Evolutionary conservation across 2,797 vertebrate genomes (phyloP).

Genomic region (Hemibagrus guttatus): DNA sequence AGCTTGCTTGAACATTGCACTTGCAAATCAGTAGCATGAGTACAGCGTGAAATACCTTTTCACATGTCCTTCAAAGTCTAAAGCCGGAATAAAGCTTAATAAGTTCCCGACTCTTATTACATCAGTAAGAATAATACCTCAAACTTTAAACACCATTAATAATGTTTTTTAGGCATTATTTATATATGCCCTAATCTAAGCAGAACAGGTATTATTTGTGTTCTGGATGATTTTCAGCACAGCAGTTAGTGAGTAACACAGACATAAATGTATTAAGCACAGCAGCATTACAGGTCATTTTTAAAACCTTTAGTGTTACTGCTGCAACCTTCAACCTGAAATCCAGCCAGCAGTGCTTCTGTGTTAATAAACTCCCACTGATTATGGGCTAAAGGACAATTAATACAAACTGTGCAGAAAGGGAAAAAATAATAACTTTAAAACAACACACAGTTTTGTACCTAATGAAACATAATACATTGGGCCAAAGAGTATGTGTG

Average conservation of each 20-base stretch:
- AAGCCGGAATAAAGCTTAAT: background rate
- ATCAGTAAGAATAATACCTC: background rate
- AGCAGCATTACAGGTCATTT: background rate
- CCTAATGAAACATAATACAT: background rate
- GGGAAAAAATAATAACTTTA: background rate
- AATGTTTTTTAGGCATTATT: background rate
- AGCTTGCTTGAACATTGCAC: slow-evolving; percentile 19
- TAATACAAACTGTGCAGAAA: background rate
- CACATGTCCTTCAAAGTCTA: background rate
- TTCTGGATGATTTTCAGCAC: background rate
- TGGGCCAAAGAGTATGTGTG: background rate
- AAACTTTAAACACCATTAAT: background rate
- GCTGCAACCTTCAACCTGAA: background rate
- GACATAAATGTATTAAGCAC: background rate
- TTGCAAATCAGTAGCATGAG: slow-evolving; percentile 15
- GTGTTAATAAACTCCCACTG: background rate
- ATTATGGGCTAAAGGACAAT: background rate
- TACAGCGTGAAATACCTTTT: background rate
- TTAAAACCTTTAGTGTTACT: background rate
- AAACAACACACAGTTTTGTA: background rate
- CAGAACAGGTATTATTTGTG: background rate
- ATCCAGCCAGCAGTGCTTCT: background rate
- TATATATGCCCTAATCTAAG: background rate
- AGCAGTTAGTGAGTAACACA: background rate
- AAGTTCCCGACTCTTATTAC: background rate